Conservation (phyloP, 1,140 invertebrate genomes). For the Megathymus violae region DNA sequence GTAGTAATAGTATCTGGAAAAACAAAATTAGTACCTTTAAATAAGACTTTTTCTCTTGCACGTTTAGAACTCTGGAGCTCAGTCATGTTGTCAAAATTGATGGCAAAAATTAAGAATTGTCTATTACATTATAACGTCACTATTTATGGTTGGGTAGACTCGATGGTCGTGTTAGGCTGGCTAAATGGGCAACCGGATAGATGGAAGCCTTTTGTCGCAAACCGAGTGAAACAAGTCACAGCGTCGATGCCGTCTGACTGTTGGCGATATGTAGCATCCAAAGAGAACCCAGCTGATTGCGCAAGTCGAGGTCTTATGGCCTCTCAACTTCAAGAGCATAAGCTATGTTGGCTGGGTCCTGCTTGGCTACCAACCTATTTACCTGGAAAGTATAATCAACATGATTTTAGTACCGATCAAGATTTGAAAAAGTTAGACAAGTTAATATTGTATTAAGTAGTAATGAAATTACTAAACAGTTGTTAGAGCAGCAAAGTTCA, state of each 20-base stretch:
- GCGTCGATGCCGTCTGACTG: slow-evolving; percentile 23
- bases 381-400: neutral
- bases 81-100: slow-evolving; percentile 1
- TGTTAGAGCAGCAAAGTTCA: neutral
- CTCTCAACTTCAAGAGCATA: slow-evolving; percentile 31
- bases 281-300: slow-evolving; percentile 76
- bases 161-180: slow-evolving; percentile 40
- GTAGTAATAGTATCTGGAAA: slow-evolving; percentile 23
- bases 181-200: slow-evolving; percentile 21
- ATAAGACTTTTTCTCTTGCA: neutral
- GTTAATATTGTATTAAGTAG: neutral
- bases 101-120: slow-evolving; percentile 20
- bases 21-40: slow-evolving; percentile 1
- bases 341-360: slow-evolving; percentile 59
- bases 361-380: neutral
- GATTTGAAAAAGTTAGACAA: neutral
- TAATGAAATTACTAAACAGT: neutral
- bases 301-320: slow-evolving; percentile 50
- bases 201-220: slow-evolving; percentile 38
- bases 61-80: neutral
- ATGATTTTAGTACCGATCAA: neutral
- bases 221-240: slow-evolving; percentile 36
- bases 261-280: slow-evolving; percentile 71
- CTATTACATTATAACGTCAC: slow-evolving; percentile 22
- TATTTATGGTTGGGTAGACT: slow-evolving; percentile 28